A percentile compares a stretch with the other conserved stretches of the same genome.
phyloP scores from a whole-genome alignment of 2,797 vertebrate genomes.

The Heteromormyrus szaboi region DNA sequence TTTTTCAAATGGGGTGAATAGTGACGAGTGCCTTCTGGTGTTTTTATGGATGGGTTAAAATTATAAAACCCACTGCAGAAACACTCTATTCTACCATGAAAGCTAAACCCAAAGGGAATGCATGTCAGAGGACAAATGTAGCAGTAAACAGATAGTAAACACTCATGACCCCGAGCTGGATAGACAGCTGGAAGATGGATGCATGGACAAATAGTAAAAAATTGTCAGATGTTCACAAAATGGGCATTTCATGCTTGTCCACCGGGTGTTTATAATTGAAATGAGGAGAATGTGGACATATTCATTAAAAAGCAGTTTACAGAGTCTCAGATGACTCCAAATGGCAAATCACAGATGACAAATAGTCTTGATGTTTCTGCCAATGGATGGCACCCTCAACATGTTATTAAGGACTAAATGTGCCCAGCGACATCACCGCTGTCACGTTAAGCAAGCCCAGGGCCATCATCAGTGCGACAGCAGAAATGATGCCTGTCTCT shows the following conservation, averaged over 20 bases:
- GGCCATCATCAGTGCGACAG: background rate
- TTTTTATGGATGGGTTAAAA: background rate
- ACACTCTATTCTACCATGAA: background rate
- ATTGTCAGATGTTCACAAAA: background rate
- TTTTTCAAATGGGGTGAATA: background rate
- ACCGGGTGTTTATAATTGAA: background rate
- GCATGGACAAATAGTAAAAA: background rate
- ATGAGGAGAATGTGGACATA: background rate
- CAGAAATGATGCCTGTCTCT: background rate
- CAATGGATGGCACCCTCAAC: conserved; percentile 19
- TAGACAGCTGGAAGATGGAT: background rate
- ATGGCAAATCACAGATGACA: conserved; percentile 26
- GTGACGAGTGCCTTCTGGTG: background rate
- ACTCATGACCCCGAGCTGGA: background rate
- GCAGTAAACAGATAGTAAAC: background rate
- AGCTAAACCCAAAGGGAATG: background rate
- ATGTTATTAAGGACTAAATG: background rate
- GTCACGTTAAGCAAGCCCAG: background rate
- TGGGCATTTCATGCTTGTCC: background rate
- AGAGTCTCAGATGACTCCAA: background rate
- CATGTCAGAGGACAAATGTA: background rate
- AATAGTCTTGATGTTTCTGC: conserved; percentile 26
- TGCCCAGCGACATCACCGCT: background rate
- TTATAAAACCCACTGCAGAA: background rate
- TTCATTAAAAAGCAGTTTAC: background rate